These are phyloP conservation scores for Aldabrachelys gigantea DNA, from an alignment of 2,113 vertebrate genomes.

Conservation along the genomic window DNA sequence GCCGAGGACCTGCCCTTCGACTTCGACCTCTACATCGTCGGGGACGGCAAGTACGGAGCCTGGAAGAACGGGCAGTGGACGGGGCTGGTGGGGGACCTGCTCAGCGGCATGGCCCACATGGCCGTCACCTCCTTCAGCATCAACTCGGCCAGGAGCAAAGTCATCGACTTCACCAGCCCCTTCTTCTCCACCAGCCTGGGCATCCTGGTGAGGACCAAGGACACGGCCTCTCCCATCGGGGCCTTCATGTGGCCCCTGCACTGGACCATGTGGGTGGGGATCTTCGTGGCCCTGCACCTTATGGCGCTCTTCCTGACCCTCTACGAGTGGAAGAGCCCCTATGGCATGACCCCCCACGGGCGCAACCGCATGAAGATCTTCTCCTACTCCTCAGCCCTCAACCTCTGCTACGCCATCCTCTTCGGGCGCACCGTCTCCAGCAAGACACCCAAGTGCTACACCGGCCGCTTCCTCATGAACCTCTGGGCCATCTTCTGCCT, in stretches of 20 bases:
- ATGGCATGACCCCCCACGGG: constrained; percentile 93
- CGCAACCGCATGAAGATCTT: constrained; percentile 91
- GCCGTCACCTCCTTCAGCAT: constrained; percentile 97
- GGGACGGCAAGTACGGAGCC: constrained; percentile 92
- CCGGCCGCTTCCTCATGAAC: constrained; percentile 96
- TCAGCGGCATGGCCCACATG: constrained; percentile 91
- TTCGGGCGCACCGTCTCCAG: constrained; percentile 95
- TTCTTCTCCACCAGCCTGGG: constrained; percentile 98
- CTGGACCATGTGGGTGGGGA: constrained; percentile 98
- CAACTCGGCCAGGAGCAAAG: constrained; percentile 92
- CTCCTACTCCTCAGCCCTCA: constrained; percentile 97
- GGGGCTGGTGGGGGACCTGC: constrained; percentile 92
- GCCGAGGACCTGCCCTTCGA: constrained; percentile 91
- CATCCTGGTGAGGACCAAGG: constrained; percentile 92
- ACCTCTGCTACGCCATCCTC: constrained; percentile 96
- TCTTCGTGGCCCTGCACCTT: constrained; percentile 93
- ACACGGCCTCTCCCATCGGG: constrained; percentile 91
- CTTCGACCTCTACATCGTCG: constrained; percentile 95
- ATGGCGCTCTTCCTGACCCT: constrained; percentile 95
- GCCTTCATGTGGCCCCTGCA: constrained; percentile 98
- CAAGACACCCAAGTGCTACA: constrained; percentile 97
- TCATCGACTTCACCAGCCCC: constrained; percentile 96
- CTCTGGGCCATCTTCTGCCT: constrained; percentile 99
- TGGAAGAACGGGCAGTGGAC: constrained; percentile 91
- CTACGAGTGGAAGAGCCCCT: constrained; percentile 98